A percentile compares a stretch with the other conserved stretches of the same genome.
Conservation (phyloP, 2,888 invertebrate species). For the Zygothrica quintamaculata region DNA sequence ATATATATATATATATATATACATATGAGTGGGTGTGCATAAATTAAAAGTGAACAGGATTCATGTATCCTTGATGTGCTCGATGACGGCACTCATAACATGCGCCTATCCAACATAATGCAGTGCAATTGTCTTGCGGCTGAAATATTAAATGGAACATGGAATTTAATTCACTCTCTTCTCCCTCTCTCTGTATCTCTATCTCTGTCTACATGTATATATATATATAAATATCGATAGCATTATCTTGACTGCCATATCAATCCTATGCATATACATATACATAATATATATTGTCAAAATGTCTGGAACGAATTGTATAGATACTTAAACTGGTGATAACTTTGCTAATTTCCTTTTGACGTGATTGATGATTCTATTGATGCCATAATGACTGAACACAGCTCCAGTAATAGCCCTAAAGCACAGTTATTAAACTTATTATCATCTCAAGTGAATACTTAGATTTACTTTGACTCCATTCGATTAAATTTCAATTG, state of each 20-base stretch:
- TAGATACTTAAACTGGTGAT: constrained; percentile 17
- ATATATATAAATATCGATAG: constrained; percentile 13
- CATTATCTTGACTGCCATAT: constrained; percentile 2
- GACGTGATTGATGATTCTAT: constrained; percentile 49
- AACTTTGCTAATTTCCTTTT: constrained; percentile 33
- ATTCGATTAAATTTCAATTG: too few species aligned
- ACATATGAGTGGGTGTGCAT: constrained; percentile 55
- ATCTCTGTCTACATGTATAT: constrained; percentile 28
- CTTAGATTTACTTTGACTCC: too few species aligned
- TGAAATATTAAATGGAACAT: constrained; percentile 48
- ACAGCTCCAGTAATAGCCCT: neutral
- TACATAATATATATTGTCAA: neutral
- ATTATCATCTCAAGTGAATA: too few species aligned
- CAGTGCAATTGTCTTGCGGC: constrained; percentile 62
- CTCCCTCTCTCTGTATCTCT: too few species aligned
- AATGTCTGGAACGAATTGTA: constrained; percentile 10
- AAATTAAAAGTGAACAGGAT: constrained; percentile 65
- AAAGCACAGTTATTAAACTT: too few species aligned
- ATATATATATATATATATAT: constrained; percentile 15
- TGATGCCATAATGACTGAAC: constrained; percentile 16
- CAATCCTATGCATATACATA: constrained; percentile 1
- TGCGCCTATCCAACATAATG: constrained; percentile 42
- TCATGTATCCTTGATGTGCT: constrained; percentile 39
- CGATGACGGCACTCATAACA: constrained; percentile 62
- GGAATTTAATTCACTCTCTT: neutral